Base-by-base conservation (phyloP, 2,797 vertebrate genomes). In the Vipera latastei region DNA sequence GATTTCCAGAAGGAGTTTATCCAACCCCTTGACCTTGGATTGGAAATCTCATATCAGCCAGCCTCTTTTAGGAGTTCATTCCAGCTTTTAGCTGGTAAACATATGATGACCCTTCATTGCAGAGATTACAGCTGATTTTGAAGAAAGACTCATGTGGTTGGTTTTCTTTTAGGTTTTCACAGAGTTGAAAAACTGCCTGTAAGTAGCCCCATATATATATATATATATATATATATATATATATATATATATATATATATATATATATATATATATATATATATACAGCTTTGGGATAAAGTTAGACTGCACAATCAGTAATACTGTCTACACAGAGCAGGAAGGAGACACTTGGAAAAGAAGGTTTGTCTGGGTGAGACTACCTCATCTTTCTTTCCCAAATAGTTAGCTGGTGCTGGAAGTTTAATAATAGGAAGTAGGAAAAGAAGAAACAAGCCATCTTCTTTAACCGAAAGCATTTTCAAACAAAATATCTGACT, bases 161-260 rank as follows among this genome's bases (percentile, higher is more conserved):
- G 18, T 78, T 73, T 73, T 92, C 57, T 90, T n/a, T 55, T 59
- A 88, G 55, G 2, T 28, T 93, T 90, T 90, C 90, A 93, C 86
- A 51, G 13, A 93, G 55, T 90, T 93, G 92, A 93, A 93, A 90
- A 87, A 85, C 61, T 90, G 83, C 92, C 89, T 73, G 78, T 90
- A 61, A 59, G 92, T 93, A 32, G 32, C 32, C n/a, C n/a, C n/a
- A n/a, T n/a, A n/a, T n/a, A n/a, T n/a, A n/a, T n/a, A n/a, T n/a
- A n/a, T n/a, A n/a, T n/a, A n/a, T n/a, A n/a, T n/a, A n/a, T n/a
- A n/a, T n/a, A n/a, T n/a, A n/a, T n/a, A n/a, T n/a, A n/a, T n/a
- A n/a, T n/a, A n/a, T n/a, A n/a, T n/a, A n/a, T n/a, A n/a, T n/a
- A n/a, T n/a, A n/a, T n/a, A n/a, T n/a, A n/a, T n/a, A n/a, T n/a